Base-by-base conservation (phyloP, 1,140 invertebrate species). In the Phocides pigmalion region DNA sequence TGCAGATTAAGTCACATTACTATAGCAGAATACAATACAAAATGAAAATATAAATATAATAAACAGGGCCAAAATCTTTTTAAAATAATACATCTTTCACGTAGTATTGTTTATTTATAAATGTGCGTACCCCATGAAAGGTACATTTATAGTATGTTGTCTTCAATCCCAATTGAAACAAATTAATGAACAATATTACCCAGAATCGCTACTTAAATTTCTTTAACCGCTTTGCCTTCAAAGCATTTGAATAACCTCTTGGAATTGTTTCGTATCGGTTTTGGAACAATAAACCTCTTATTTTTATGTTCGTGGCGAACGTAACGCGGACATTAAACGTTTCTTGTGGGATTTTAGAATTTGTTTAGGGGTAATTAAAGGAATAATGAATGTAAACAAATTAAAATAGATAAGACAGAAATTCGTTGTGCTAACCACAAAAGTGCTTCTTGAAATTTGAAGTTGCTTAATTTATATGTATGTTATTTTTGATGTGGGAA, bases 241-340 rank as follows among this genome's bases (percentile, higher is more conserved):
- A 51, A 51, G 17, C 16, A 51, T 51, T 51, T 51, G 49, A 51
- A 51, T 28, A 51, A 51, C 25, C 14, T 35, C 14, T 28, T 37
- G n/a, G 15, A 71, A 71, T 70, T 73, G 68, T 76, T 70, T 59
- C 37, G 64, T 67, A 59, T 66, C 42, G 53, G 68, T 63, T 51
- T 35, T 65, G 53, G 63, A 62, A 64, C 65, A 70, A 66, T 70
- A 77, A 75, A 74, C 59, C 58, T 64, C 54, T 68, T 72, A 72
- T 72, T 79, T 76, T 76, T 76, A 72, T 68, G 68, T 70, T 56
- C 62, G 22, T 50, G 63, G 50, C 54, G 41, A 73, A 69, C 44
- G 49, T 76, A 68, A 64, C 64, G 58, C 22, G 19, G 59, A 66
- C 64, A 35, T 71, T 64, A 70, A 76, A 47, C 47, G 56, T 71